Conservation (phyloP, 1,140 invertebrate species). For the Scylla paramamosain region DNA sequence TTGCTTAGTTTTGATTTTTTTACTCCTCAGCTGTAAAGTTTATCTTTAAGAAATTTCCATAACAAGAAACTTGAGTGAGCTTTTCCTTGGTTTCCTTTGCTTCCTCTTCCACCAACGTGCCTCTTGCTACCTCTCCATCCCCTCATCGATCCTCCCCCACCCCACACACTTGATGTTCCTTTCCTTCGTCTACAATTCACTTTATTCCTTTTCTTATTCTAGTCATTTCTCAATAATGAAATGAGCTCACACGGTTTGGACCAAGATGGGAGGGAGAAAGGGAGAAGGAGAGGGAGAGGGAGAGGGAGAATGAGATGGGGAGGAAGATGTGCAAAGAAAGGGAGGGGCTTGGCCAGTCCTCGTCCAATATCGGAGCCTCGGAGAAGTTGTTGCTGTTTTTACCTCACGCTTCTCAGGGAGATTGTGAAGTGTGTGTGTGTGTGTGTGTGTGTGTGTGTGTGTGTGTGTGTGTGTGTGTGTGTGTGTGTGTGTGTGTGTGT, state of each 20-base stretch:
- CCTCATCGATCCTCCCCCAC: neutral
- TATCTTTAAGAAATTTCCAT: neutral
- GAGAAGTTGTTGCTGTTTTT: neutral
- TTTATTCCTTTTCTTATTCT: neutral
- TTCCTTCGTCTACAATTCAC: neutral
- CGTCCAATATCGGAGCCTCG: neutral
- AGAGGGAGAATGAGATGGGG: too few relatives aligned
- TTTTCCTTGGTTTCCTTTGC: neutral
- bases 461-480: neutral
- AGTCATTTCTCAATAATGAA: neutral
- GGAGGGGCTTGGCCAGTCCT: neutral
- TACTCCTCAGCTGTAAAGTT: neutral
- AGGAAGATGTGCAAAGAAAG: too few relatives aligned
- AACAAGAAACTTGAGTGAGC: neutral
- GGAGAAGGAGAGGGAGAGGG: too few relatives aligned
- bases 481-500: neutral
- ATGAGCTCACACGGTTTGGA: neutral
- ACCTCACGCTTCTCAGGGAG: neutral
- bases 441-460: neutral
- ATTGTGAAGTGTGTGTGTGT: neutral
- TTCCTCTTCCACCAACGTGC: neutral
- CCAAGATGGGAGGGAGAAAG: too few relatives aligned
- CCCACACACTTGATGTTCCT: neutral
- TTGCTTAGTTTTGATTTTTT: neutral
- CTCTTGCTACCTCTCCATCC: neutral